These are phyloP conservation scores for Sminthurinus signatus DNA, from an alignment of 1,140 invertebrate species.

Conservation along the genomic window DNA sequence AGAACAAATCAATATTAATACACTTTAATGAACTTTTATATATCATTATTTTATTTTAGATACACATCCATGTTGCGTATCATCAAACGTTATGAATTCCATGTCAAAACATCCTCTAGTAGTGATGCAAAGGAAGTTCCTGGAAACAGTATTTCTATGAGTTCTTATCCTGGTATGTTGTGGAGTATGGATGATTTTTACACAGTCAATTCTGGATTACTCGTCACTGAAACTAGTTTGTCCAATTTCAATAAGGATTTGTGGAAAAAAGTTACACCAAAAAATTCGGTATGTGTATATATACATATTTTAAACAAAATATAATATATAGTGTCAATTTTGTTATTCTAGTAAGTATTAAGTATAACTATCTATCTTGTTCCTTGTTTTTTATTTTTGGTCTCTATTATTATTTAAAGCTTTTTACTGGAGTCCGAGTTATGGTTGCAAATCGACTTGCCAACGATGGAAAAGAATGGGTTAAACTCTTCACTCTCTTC, in stretches of 20 bases:
- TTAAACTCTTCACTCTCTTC: constrained; percentile 53
- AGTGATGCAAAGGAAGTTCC: constrained; percentile 52
- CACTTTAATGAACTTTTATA: no score
- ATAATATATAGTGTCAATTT: no score
- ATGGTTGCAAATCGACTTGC: constrained; percentile 80
- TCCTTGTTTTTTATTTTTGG: constrained; percentile 5
- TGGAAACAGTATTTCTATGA: constrained; percentile 65
- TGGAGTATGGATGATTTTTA: constrained; percentile 87
- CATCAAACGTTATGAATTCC: constrained; percentile 81
- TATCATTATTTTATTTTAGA: constrained; percentile 45
- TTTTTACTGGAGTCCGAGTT: constrained; percentile 70
- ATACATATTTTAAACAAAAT: neutral
- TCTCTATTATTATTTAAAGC: constrained; percentile 47
- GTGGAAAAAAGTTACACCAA: constrained; percentile 54
- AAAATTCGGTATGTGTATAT: constrained; percentile 45
- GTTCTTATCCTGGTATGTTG: constrained; percentile 80
- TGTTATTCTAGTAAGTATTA: no score
- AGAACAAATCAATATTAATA: no score
- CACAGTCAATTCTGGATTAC: constrained; percentile 57
- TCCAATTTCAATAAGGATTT: constrained; percentile 60
- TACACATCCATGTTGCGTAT: constrained; percentile 82
- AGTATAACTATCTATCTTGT: no score
- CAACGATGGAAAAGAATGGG: constrained; percentile 63
- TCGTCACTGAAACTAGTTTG: constrained; percentile 65
- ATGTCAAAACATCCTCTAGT: constrained; percentile 57